A percentile compares a stretch with the other conserved stretches of the same genome.
Conservation (phyloP, 2,113 vertebrate genomes). For the Cololabis saira region DNA sequence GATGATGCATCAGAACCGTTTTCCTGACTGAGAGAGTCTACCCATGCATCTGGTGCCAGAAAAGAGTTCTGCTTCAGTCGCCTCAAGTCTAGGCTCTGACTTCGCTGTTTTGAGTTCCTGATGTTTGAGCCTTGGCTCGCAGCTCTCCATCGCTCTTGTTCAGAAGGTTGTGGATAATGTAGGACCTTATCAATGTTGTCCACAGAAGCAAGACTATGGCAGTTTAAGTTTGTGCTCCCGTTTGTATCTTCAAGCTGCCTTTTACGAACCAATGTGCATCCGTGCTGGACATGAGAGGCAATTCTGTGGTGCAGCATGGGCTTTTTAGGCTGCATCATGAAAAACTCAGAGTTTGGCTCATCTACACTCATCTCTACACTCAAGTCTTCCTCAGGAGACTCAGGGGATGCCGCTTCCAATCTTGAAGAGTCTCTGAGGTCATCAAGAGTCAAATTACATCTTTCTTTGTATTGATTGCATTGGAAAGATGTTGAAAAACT, state of each 20-base stretch:
- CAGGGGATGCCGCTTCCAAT: constrained; percentile 8
- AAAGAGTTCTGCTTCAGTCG: constrained; percentile 56
- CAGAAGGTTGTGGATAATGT: constrained; percentile 10
- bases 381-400: constrained; percentile 26
- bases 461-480: constrained; percentile 28
- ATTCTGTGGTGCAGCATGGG: constrained; percentile 62
- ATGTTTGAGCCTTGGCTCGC: constrained; percentile 34
- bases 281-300: constrained; percentile 56
- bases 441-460: constrained; percentile 27
- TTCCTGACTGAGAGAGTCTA: constrained; percentile 75
- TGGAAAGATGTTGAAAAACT: constrained; percentile 46
- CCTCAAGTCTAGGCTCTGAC: constrained; percentile 70
- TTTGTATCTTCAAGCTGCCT: constrained; percentile 14
- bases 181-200: constrained; percentile 10
- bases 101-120: constrained; percentile 55
- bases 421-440: constrained; percentile 23
- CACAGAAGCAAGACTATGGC: constrained; percentile 16
- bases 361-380: constrained; percentile 83
- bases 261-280: constrained; percentile 24
- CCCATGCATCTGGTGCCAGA: constrained; percentile 77
- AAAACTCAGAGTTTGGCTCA: constrained; percentile 67
- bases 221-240: constrained; percentile 41
- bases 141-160: constrained; percentile 31
- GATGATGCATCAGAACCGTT: constrained; percentile 49
- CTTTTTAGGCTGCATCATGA: constrained; percentile 4